Evolutionary conservation across 2,113 vertebrate genomes (phyloP).

Genomic region (Chaetops frenatus): DNA sequence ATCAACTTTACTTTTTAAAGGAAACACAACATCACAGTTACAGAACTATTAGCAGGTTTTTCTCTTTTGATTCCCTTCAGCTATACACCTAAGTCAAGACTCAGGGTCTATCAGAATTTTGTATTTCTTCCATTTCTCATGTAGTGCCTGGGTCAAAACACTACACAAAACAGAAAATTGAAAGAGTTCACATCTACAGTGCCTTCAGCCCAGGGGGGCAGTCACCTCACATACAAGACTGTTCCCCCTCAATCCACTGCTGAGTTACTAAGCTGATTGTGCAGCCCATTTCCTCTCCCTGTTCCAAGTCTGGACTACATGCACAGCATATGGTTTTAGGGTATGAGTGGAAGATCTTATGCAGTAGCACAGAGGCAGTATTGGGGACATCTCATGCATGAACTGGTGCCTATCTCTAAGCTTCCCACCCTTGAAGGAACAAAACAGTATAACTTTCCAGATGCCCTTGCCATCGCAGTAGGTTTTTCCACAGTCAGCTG

Average conservation of each 20-base stretch:
- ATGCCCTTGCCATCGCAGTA: neutral
- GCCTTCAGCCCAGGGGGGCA: neutral
- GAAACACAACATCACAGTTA: neutral
- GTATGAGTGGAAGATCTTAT: neutral
- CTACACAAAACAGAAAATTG: neutral
- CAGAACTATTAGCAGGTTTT: neutral
- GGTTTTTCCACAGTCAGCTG: neutral
- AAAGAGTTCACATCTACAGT: neutral
- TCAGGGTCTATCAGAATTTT: neutral
- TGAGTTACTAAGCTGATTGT: neutral
- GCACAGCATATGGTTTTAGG: neutral
- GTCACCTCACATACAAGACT: neutral
- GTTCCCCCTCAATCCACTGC: neutral
- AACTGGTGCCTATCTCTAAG: neutral
- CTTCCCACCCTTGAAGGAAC: neutral
- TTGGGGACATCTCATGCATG: neutral
- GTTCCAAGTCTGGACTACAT: neutral
- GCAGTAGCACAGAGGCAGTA: neutral
- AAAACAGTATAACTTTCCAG: neutral
- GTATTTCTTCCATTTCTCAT: neutral
- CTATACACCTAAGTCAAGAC: neutral
- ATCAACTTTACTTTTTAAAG: neutral
- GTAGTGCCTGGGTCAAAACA: neutral
- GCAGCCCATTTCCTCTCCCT: neutral
- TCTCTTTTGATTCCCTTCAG: neutral